These are phyloP conservation scores for Corapipo altera DNA, from an alignment of 2,113 vertebrate genomes.

Conservation along the genomic window DNA sequence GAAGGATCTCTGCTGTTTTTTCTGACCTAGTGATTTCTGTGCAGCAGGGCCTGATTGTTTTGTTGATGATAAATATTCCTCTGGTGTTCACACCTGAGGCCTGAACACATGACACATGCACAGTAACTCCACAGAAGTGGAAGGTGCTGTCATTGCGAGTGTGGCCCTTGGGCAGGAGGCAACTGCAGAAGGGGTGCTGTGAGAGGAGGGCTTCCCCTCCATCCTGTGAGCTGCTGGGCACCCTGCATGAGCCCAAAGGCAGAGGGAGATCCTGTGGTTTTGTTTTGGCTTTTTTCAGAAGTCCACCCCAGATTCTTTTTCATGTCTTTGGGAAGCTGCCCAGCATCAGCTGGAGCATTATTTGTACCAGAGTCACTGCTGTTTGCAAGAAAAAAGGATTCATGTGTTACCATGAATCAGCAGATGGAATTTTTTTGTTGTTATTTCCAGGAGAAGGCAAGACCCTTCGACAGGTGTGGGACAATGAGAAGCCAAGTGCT, in stretches of 20 bases:
- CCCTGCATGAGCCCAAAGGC: not conserved
- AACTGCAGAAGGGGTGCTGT: not conserved
- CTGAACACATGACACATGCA: not conserved
- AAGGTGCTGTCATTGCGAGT: not conserved
- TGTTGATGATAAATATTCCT: not conserved
- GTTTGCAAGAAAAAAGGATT: not conserved
- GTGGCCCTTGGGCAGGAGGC: not conserved
- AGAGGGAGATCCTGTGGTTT: not conserved
- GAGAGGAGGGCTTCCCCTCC: not conserved
- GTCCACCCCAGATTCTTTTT: not conserved
- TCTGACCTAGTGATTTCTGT: not conserved
- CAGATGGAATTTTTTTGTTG: constrained; percentile 7
- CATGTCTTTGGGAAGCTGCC: not conserved
- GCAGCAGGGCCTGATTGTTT: not conserved
- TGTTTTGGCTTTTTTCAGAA: not conserved
- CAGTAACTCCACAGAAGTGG: not conserved
- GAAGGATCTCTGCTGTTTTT: not conserved
- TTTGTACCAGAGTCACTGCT: not conserved
- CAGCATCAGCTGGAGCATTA: not conserved
- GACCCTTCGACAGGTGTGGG: constrained; percentile 38
- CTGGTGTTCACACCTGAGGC: not conserved
- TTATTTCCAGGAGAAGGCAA: constrained; percentile 10
- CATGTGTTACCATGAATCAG: constrained; percentile 46
- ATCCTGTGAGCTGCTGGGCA: not conserved
- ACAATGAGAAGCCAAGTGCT: constrained; percentile 31